Conservation (phyloP, 2,797 vertebrate species). For the Acipenser oxyrinchus region DNA sequence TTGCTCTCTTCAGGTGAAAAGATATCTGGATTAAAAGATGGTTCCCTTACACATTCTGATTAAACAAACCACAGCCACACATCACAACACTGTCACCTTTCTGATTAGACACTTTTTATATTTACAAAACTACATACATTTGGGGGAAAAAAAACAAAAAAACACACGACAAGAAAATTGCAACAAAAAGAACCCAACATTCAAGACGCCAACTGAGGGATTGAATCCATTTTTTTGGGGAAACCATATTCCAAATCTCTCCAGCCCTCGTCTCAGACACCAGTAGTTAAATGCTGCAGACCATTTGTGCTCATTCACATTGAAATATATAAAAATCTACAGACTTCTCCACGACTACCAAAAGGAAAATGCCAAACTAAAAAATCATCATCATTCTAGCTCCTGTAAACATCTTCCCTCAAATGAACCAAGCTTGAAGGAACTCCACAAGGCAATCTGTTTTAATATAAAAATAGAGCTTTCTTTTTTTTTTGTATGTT, state of each 20-base stretch:
- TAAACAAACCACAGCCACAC: too few relatives aligned
- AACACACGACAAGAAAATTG: too few relatives aligned
- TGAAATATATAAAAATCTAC: conserved; percentile 17
- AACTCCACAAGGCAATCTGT: conserved; percentile 71
- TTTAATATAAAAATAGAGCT: conserved; percentile 77
- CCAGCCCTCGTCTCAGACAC: background rate
- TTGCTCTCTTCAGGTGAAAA: too few relatives aligned
- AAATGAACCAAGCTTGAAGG: conserved; percentile 76
- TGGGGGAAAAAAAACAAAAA: too few relatives aligned
- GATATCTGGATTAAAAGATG: too few relatives aligned
- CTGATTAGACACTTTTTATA: too few relatives aligned
- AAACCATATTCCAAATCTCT: conserved; percentile 12
- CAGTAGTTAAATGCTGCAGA: conserved; percentile 8
- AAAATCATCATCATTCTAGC: conserved; percentile 10
- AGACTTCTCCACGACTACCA: conserved; percentile 16
- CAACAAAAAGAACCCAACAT: too few relatives aligned
- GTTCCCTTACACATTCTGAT: too few relatives aligned
- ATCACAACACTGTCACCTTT: too few relatives aligned
- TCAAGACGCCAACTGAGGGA: too few relatives aligned
- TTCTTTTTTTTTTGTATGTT: conserved; percentile 50
- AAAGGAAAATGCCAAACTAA: conserved; percentile 10
- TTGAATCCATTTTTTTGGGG: too few relatives aligned
- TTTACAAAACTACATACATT: too few relatives aligned
- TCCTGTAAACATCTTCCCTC: conserved; percentile 37
- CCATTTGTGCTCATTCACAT: conserved; percentile 8